A percentile compares a stretch with the other conserved stretches of the same genome.
phyloP scores from a whole-genome alignment of 2,888 invertebrate genomes.

The Drosophila prostipennis region DNA sequence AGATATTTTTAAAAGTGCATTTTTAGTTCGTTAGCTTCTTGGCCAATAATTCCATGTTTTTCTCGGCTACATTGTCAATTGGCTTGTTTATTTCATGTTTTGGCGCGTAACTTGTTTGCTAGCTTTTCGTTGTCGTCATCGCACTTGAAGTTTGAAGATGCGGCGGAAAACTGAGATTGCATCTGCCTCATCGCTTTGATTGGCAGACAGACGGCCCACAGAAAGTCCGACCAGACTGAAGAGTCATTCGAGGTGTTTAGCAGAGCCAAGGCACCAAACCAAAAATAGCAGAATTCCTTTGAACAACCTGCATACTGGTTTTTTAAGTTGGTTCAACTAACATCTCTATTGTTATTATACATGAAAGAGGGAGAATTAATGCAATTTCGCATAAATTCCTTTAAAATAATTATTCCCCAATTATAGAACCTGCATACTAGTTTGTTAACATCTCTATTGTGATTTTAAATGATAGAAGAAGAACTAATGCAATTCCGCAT shows the following conservation, averaged over 20 bases:
- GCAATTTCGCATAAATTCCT: no score
- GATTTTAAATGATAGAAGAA: background rate
- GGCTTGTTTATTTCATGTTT: conserved; percentile 76
- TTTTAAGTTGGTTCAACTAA: background rate
- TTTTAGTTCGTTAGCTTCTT: conserved; percentile 4
- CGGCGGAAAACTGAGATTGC: conserved; percentile 47
- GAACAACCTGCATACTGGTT: background rate
- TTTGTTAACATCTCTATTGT: no score
- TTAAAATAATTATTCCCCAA: no score
- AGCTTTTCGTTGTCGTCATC: conserved; percentile 45
- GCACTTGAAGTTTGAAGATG: conserved; percentile 43
- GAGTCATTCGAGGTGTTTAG: conserved; percentile 16
- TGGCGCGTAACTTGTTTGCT: conserved; percentile 74
- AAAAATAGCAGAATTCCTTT: background rate
- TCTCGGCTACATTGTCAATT: conserved; percentile 60
- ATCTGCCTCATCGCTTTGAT: conserved; percentile 51
- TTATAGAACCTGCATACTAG: background rate
- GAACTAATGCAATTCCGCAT: background rate
- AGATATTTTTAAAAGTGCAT: conserved; percentile 1
- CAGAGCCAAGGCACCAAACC: background rate
- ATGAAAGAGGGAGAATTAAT: background rate
- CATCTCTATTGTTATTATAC: background rate
- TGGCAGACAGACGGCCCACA: conserved; percentile 54
- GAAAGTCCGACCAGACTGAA: conserved; percentile 21
- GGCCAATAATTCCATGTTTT: conserved; percentile 2